phyloP scores from a whole-genome alignment of 2,888 invertebrate species.

The Spodoptera picta region DNA sequence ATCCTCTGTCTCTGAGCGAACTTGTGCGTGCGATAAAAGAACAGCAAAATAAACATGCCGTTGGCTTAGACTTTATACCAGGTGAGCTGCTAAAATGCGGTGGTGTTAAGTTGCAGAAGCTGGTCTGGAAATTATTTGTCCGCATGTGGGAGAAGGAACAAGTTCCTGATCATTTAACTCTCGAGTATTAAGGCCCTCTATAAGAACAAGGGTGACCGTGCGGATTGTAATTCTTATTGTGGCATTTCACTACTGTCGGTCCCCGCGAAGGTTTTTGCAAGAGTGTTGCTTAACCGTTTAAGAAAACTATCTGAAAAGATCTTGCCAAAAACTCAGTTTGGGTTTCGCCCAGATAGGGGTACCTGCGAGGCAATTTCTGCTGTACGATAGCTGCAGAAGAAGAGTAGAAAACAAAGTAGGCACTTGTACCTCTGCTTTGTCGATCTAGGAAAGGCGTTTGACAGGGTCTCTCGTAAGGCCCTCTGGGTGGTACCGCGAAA shows the following conservation, averaged over 20 bases:
- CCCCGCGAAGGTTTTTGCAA: slow-evolving; percentile 24
- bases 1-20: too few species aligned
- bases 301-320: slow-evolving; percentile 9
- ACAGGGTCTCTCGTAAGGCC: not conserved
- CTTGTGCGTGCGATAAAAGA: too few species aligned
- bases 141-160: too few species aligned
- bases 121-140: too few species aligned
- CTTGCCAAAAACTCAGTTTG: slow-evolving; percentile 45
- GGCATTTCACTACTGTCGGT: slow-evolving; percentile 27
- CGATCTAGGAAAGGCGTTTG: not conserved
- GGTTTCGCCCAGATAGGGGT: slow-evolving; percentile 40
- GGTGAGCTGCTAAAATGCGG: too few species aligned
- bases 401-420: not conserved
- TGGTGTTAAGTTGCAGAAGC: too few species aligned
- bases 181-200: slow-evolving; percentile 13
- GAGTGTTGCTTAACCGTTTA: slow-evolving; percentile 1
- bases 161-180: not conserved
- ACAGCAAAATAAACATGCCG: too few species aligned
- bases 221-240: slow-evolving; percentile 42
- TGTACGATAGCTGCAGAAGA: not conserved
- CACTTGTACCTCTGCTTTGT: too few species aligned
- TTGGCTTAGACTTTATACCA: too few species aligned
- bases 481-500: slow-evolving; percentile 1
- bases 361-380: slow-evolving; percentile 29
- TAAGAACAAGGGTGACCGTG: slow-evolving; percentile 32